A percentile compares a stretch with the other conserved stretches of the same genome.
These are phyloP conservation scores for Aurelia sp. DNA, from an alignment of 30 jellyfish, hydroid and myxozoan species.

Conservation along the genomic window DNA sequence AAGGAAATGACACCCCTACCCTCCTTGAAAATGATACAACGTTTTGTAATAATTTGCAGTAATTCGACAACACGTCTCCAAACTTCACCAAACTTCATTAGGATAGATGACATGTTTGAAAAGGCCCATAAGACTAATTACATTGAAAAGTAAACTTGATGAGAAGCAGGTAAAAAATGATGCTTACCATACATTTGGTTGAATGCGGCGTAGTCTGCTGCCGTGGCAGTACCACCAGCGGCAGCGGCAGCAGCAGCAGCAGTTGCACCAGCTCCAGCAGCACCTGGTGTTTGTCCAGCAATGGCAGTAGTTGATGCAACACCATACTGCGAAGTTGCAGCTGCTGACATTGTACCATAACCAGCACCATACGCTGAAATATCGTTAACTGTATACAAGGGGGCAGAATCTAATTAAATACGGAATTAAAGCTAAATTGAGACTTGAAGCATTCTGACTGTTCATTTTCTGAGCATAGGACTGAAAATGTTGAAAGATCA, in stretches of 20 bases:
- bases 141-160: not conserved
- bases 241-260: no score
- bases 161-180: not conserved
- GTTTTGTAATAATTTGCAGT: no score
- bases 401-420: no score
- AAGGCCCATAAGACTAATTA: no score
- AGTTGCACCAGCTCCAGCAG: not conserved
- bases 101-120: not conserved
- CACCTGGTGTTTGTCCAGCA: slow-evolving; percentile 67
- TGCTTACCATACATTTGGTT: slow-evolving; percentile 59
- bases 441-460: no score
- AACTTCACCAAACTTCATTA: not conserved
- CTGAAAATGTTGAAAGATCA: no score
- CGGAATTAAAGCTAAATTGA: no score
- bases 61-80: no score
- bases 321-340: slow-evolving; percentile 60
- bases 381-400: not conserved
- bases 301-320: slow-evolving; percentile 67
- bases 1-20: no score
- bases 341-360: slow-evolving; percentile 65
- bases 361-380: slow-evolving; percentile 74
- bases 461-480: no score
- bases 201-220: slow-evolving; percentile 53
- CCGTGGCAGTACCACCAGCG: slow-evolving; percentile 24
- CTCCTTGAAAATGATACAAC: no score